Evolutionary conservation across 1,140 invertebrate genomes (phyloP), one percentile per base, ranked within the genome.

Genomic region (Lepidurus arcticus): DNA sequence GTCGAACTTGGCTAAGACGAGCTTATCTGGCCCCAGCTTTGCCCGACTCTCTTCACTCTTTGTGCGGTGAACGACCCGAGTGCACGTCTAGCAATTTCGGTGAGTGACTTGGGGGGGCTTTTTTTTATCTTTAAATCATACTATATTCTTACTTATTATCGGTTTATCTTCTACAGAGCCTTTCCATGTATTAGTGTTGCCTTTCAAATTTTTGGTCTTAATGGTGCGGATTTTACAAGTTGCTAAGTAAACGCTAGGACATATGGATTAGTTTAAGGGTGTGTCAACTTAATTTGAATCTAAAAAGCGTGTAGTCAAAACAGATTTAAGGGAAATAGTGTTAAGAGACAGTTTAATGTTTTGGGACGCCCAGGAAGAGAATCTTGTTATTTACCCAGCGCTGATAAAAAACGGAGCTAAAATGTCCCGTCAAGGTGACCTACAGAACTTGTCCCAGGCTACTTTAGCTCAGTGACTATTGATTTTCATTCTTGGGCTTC

Each of bases 371-470:
- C 1, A 65, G n/a, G 3, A 8, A 65, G 47, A 13, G 16, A 65
- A 65, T 65, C 53, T 65, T 65, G 9, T 7, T 65, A 9, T 16
- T 65, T 13, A 65, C n/a, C 16, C 8, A n/a, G n/a, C 53, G n/a
- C 21, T 65, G 53, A 65, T 65, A n/a, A 65, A 7, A 7, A n/a
- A 9, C 21, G 16, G 53, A 16, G 53, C 53, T 21, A 65, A 65
- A 65, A 65, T 21, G 8, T 65, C 53, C 53, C 53, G 53, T 65
- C 53, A 65, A 65, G 53, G 53, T 65, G 53, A 65, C 53, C 53
- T 65, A 65, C 53, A 65, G 16, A 16, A 21, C 7, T 65, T 65
- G 53, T 65, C 53, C 53, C 21, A 21, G 53, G 53, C 53, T 21
- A 21, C 16, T 16, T 65, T 65, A 16, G 53, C 53, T 4, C 53